Evolutionary conservation across 35 echinoderm and acorn worm genomes (phyloP), one percentile per base, ranked within the genome.

Genomic region (Stichopus chloronotus): DNA sequence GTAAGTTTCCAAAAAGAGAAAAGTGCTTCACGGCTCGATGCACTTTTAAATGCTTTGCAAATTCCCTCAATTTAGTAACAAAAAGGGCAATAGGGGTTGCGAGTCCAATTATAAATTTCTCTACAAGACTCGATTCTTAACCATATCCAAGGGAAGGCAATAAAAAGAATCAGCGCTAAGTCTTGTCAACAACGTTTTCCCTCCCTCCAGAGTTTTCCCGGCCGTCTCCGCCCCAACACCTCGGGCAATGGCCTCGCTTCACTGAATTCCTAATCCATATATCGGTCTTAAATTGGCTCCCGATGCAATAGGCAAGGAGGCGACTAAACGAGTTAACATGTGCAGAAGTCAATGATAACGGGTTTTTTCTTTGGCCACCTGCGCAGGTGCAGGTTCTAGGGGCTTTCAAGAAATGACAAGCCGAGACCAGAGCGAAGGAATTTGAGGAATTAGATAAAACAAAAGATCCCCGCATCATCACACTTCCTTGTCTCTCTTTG

Each of bases 281-380:
- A 91, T 91, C 69, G 71, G 90, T 59, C 76, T 76, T 91, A 91
- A 91, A 91, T 91, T 91, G 90, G 90, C 76, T 91, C 69, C 71
- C 69, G 76, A 91, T 91, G 90, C 90, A 91, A 77, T 91, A 69
- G 76, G 71, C 90, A 59, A 79, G 56, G 90, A 91, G 90, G 90
- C 90, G 76, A 79, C 90, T 91, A 91, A 91, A 91, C 90, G 90
- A 91, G 90, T 91, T 91, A 91, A 91, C 90, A 91, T 91, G 90
- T 91, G 90, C 90, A 91, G 90, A 91, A 91, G 90, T 91, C 90
- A 91, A 79, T 65, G 90, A 91, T 91, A 91, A 91, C 90, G 90
- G 69, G 69, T 78, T 79, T 91, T 58, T 79, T 65, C 76, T 91
- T 79, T 77, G 55, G 90, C 90, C 90, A 91, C 90, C 90, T 91